Base-by-base conservation (phyloP, 1,140 invertebrate genomes). In the Halyomorpha halys region DNA sequence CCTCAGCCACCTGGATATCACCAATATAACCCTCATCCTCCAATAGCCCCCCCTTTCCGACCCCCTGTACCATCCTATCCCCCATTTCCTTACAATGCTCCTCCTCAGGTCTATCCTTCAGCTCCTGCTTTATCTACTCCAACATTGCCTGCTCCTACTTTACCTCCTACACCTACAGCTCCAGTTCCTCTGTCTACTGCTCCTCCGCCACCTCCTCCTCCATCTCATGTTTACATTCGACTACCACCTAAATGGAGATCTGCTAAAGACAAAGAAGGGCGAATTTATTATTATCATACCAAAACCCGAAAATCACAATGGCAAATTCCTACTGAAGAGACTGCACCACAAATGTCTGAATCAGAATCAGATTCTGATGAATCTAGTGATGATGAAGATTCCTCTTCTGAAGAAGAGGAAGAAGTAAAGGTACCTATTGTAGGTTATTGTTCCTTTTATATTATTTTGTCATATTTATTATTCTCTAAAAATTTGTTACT, bases 281-380 rank as follows among this genome's bases (percentile, higher is more conserved):
- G 90, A 65, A 81, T 84, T 0, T 98, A 96, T 74, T 98, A 95
- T 76, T 97, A 95, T 75, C 91, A 97, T 74, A 77, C 86, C 0
- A 86, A 86, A 68, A 83, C 88, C 25, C 82, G 90, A 62, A 79
- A 88, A 70, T 84, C 90, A 2, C 92, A 95, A 72, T 97, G 94
- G 94, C 78, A 87, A 64, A 89, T 90, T 27, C 93, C 93, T 0
- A 78, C 51, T n/a, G 59, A 65, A 64, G 51, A 39, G 49, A 56
- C 19, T 5, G 47, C 34, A 14, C 25, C 30, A n/a, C 27, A 56
- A 53, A n/a, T n/a, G 15, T 4, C 27, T 49, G 76, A 77, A 19
- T 74, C 73, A n/a, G 77, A 79, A 60, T 76, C 77, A 0, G 75
- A 74, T 0, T 75, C 74, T 11, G 68, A 68, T 23, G 70, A 68